A percentile compares a stretch with the other conserved stretches of the same genome.
phyloP scores from a whole-genome alignment of 1,140 invertebrate species.

The Brachionus calyciflorus region DNA sequence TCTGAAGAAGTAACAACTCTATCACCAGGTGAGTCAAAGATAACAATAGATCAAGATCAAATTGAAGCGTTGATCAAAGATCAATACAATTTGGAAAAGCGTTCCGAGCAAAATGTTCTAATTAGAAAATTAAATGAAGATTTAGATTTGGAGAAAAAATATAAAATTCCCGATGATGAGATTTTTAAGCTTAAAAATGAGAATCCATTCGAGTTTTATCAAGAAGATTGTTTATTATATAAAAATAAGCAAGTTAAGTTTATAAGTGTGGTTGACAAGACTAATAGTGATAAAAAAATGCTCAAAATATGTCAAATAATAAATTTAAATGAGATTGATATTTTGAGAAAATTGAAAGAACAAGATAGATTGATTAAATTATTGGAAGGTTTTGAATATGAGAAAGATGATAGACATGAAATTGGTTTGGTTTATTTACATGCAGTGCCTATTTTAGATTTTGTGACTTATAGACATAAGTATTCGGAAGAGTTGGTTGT shows the following conservation, averaged over 20 bases:
- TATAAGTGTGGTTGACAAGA: background rate
- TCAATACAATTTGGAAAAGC: conserved; percentile 27
- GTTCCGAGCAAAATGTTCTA: background rate
- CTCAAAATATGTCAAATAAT: background rate
- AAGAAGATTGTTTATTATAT: background rate
- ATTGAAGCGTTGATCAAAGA: background rate
- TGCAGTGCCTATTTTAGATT: conserved; percentile 46
- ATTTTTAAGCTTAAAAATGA: conserved; percentile 1
- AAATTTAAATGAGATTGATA: background rate
- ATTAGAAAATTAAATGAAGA: conserved; percentile 25
- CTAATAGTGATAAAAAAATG: conserved; percentile 12
- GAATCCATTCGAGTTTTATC: background rate
- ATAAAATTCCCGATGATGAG: conserved; percentile 14
- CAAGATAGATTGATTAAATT: background rate
- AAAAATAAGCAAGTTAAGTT: background rate
- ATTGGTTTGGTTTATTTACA: background rate
- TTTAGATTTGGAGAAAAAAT: background rate
- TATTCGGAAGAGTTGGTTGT: conserved; percentile 38
- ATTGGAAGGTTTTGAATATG: conserved; percentile 16
- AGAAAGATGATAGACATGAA: background rate
- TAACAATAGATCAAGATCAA: conserved; percentile 20
- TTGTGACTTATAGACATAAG: conserved; percentile 46
- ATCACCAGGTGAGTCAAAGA: background rate
- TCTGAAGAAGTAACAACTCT: conserved; percentile 50
- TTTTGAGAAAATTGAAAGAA: conserved; percentile 21